Evolutionary conservation across 2,888 invertebrate species (phyloP), one percentile per base, ranked within the genome.

Genomic region (Eupithecia insigniata): DNA sequence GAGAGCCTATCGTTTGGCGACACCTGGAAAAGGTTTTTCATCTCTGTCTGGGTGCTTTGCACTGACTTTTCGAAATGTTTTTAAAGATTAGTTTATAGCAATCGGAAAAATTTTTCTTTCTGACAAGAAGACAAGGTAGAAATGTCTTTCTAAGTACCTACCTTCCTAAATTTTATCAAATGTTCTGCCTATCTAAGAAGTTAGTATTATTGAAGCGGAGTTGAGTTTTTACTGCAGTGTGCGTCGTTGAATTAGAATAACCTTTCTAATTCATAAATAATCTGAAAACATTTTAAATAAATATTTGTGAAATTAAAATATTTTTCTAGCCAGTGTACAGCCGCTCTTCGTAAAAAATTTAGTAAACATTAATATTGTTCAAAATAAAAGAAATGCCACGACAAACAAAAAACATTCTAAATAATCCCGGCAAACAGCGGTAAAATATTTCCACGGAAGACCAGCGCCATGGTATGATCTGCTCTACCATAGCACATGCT

Each of bases 1-100:
- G 69, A 62, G 32, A 32, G 10, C 67, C 69, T 74, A 74, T 66
- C 36, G 62, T 32, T 46, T 60, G 32, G 46, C 46, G 61, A 69
- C 69, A 46, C 69, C 46, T 69, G 62, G 39, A 26, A 62, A 61
- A 62, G 69, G 30, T 62, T 62, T 62, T 62, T 69, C 32, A 34
- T 67, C 62, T 62, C 34, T 36, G 62, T 22, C 34, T 32, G 61
- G 32, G 58, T 16, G 16, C 5, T 28, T n/a, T 46, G 14, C 16
- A 28, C 14, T 16, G n/a, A 28, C 6, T 14, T 26, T 28, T 58
- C 0, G 28, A 26, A n/a, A 16, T 1, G 14, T 16, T 16, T 58
- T 28, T 28, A 4, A 1, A 16, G 14, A 55, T 55, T 26, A 0
- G 55, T 55, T 26, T 58, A 10, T 6, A 6, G 16, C 28, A 28